Evolutionary conservation across 2,888 invertebrate species (phyloP), one percentile per base, ranked within the genome.

Genomic region (Beris chalybata): DNA sequence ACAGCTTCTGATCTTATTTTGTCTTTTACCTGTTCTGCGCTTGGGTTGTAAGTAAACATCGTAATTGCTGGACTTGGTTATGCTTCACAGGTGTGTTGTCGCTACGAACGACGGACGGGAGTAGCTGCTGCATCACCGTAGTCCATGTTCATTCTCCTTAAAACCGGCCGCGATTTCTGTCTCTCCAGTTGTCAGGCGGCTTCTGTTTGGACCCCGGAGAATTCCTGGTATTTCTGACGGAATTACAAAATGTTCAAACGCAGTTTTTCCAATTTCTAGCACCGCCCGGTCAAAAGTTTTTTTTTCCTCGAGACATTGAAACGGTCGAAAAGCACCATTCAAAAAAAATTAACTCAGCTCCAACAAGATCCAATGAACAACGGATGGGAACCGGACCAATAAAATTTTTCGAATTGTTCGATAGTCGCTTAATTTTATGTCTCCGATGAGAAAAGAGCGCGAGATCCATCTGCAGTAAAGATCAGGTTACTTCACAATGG

Each of bases 31-130:
- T 61, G 61, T 68, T 54, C 50, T 54, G 48, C 65, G 48, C 55
- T 50, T 56, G 63, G 68, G 56, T 56, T 61, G 48, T 44, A 63
- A 63, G 52, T 52, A 56, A 63, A 66, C 50, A 52, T 66, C 65
- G 68, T 65, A 65, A 68, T 68, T 68, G 68, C 32, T 15, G 58
- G 59, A 32, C 50, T 61, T 52, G 15, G 43, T 22, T 45, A 44
- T 47, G 44, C 50, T 43, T 61, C 52, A 32, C 61, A 38, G 38
- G 48, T 53, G 29, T 29, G n/a, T 32, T 32, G 52, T n/a, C 9
- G 31, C 52, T 22, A 22, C 43, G 22, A 43, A 45, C 22, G 61
- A 50, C 50, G 61, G n/a, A 29, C 12, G 22, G 43, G 38, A 58
- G 58, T 58, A 59, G 48, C 32, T 59, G 59, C 59, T 32, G 32